Percentiles rank a stretch among this genome's conserved stretches.
Conservation (phyloP, 2,888 invertebrate species). For the Tipula unca region DNA sequence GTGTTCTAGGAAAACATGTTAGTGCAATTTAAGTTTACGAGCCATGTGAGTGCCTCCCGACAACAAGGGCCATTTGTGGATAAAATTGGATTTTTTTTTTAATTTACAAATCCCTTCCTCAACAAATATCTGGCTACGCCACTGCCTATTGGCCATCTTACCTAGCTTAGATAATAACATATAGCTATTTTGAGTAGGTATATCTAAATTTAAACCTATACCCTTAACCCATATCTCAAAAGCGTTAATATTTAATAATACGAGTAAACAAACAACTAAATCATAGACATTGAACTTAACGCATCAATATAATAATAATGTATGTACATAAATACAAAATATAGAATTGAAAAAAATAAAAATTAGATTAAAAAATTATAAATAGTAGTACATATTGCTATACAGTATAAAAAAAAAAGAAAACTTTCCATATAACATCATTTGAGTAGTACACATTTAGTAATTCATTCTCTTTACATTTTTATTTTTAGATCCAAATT, state of each 20-base stretch:
- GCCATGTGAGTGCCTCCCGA: no score
- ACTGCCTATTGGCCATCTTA: no score
- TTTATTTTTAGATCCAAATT: background rate
- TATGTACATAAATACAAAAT: background rate
- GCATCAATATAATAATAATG: background rate
- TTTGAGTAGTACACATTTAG: background rate
- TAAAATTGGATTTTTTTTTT: no score
- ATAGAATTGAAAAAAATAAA: background rate
- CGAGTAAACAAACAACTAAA: background rate
- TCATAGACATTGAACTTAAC: background rate
- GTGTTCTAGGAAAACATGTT: no score
- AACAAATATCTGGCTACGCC: no score
- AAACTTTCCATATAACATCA: background rate
- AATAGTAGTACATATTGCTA: background rate
- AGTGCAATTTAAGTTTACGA: no score
- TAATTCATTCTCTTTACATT: background rate
- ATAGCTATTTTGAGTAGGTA: no score
- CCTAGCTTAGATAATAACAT: no score
- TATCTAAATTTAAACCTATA: background rate
- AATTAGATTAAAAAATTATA: constrained; percentile 8
- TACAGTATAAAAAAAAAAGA: background rate
- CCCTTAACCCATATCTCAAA: background rate
- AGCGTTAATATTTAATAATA: background rate
- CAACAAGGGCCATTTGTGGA: no score
- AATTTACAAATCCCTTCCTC: no score